Evolutionary conservation across 2,888 invertebrate species (phyloP), one percentile per base, ranked within the genome.

Genomic region (Drosophila conformis): DNA sequence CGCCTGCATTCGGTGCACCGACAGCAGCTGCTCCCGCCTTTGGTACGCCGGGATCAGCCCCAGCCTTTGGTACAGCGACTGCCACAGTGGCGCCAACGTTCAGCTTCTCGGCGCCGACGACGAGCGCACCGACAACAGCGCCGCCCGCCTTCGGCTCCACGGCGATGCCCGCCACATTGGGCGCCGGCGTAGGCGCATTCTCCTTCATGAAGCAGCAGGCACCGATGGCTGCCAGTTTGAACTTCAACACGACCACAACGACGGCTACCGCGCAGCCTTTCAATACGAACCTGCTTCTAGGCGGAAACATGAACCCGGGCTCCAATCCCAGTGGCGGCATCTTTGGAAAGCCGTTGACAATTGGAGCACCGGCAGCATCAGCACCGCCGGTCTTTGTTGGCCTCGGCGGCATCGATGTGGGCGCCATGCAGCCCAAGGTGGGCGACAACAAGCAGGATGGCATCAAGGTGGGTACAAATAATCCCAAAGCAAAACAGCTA

Each of bases 381-480:
- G 83, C 91, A n/a, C 74, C 90, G 0, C 77, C 91, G 0, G 82
- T 91, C 0, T 92, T 92, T 18, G 69, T 91, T 5, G 93, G 93
- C 0, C 81, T 93, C 1, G 93, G 93, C 0, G 93, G 93, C 13
- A 70, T 93, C n/a, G 93, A 93, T 75, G 87, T 92, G 1, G 93
- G 91, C 35, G 82, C 91, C 4, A 91, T 90, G 0, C 93, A 93
- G 68, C 93, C 93, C 6, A 93, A 93, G 65, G 72, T 92, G 0
- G 91, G 90, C 1, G 93, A 93, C 65, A 91, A 91, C 3, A 92
- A 93, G 70, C 92, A 91, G 52, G 93, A 93, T 60, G 91, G 90
- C 7, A 81, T 91, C 0, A 92, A 92, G 80, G 90, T 90, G 48
- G 68, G 62, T 40, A 2, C 7, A 15, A 13, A 3, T 18, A 57